These are phyloP conservation scores for Prolemur simus DNA, from an alignment of 2,113 vertebrate genomes.

Conservation along the genomic window DNA sequence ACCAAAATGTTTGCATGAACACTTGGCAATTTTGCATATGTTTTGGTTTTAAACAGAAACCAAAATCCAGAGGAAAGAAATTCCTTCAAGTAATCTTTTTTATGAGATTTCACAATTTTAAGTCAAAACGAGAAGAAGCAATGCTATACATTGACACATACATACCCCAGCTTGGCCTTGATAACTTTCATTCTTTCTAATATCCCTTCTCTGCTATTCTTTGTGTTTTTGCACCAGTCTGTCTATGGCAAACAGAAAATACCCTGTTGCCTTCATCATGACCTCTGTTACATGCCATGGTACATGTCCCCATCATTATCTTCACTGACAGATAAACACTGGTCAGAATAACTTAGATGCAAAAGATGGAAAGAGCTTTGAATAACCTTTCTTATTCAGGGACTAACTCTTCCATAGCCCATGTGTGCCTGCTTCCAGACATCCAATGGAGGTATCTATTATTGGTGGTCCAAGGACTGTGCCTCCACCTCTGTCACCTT, in stretches of 20 bases:
- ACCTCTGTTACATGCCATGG: neutral
- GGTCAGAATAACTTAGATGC: neutral
- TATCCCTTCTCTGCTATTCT: neutral
- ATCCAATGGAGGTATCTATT: neutral
- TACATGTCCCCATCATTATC: neutral
- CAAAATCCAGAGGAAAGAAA: constrained; percentile 7
- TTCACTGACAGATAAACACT: neutral
- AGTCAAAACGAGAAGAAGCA: neutral
- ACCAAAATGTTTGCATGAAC: neutral
- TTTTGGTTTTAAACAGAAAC: neutral
- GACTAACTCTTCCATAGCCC: neutral
- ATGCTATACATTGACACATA: neutral
- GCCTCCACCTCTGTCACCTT: neutral
- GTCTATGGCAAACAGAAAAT: neutral
- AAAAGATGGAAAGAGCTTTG: neutral
- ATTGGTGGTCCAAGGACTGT: neutral
- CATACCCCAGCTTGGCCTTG: neutral
- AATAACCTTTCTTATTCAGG: neutral
- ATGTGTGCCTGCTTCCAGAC: neutral
- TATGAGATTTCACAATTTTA: constrained; percentile 42
- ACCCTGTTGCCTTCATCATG: neutral
- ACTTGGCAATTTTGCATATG: neutral
- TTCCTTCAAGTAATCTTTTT: constrained; percentile 7
- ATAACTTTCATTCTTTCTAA: neutral
- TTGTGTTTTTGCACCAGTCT: neutral